Conservation (phyloP, 2,888 invertebrate genomes). For the Branchipolynoe longqiensis region DNA sequence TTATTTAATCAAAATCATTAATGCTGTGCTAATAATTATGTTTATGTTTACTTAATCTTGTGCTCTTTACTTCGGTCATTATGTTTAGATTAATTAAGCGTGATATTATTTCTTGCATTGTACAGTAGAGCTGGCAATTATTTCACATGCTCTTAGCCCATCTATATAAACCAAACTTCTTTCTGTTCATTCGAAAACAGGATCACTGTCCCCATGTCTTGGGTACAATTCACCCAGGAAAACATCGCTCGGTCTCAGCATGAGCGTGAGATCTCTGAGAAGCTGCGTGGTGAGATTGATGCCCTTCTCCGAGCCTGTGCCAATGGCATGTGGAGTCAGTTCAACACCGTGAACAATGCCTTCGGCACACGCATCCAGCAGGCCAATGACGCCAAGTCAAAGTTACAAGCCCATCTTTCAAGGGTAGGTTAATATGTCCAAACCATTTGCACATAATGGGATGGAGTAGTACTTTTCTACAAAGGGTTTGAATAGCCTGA, state of each 20-base stretch:
- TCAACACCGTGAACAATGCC: conserved; percentile 81
- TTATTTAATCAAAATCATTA: too few species aligned
- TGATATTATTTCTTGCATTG: too few species aligned
- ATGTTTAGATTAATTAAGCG: too few species aligned
- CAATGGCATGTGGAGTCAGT: conserved; percentile 82
- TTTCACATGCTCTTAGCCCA: too few species aligned
- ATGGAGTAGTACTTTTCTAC: too few species aligned
- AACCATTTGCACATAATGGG: too few species aligned
- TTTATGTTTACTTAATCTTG: too few species aligned
- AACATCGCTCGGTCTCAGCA: conserved; percentile 81
- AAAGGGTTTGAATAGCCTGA: too few species aligned
- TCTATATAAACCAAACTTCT: too few species aligned
- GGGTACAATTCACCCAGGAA: conserved; percentile 81
- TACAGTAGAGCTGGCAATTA: too few species aligned
- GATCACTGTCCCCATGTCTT: conserved; percentile 86
- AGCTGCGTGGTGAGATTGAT: conserved; percentile 81
- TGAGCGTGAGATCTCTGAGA: conserved; percentile 80
- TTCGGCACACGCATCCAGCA: conserved; percentile 81
- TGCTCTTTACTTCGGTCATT: too few species aligned
- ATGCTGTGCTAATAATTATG: too few species aligned
- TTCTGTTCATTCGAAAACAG: conserved; percentile 82
- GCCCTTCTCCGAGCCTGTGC: conserved; percentile 79
- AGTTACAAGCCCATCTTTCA: conserved; percentile 81
- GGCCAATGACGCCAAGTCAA: conserved; percentile 81
- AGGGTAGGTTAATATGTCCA: conserved; percentile 71